These are phyloP conservation scores for Lethenteron reissneri DNA, from an alignment of 2,113 vertebrate genomes.

Conservation along the genomic window DNA sequence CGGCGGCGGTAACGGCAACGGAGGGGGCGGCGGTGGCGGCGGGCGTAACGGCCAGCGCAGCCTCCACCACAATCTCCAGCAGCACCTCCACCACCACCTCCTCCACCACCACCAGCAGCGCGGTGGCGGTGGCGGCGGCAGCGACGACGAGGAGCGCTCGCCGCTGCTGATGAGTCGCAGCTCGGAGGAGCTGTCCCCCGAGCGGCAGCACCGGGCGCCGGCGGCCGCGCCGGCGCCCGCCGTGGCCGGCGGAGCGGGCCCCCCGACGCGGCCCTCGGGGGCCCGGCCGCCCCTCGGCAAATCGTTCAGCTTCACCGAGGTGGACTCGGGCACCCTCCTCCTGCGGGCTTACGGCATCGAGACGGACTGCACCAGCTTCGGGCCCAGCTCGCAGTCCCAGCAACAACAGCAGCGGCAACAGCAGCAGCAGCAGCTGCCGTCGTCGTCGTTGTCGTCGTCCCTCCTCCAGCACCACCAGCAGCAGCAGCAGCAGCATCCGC, in stretches of 20 bases:
- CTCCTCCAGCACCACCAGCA: no score
- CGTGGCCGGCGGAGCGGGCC: background rate
- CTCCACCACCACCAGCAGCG: background rate
- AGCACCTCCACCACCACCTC: background rate
- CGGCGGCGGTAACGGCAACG: background rate
- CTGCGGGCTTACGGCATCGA: background rate
- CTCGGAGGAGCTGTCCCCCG: conserved; percentile 5
- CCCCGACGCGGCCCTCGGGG: background rate
- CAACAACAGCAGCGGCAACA: background rate
- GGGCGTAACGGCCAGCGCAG: background rate
- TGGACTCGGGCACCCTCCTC: background rate
- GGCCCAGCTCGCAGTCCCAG: background rate
- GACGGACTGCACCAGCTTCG: conserved; percentile 1
- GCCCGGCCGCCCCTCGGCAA: background rate
- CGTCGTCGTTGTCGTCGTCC: no score
- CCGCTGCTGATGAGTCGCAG: conserved; percentile 1
- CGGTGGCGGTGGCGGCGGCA: background rate
- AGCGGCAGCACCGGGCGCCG: background rate
- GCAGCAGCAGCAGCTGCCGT: no score
- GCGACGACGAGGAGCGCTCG: conserved; percentile 1
- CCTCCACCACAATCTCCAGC: background rate
- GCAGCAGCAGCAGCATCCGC: no score
- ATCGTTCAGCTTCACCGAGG: conserved; percentile 3
- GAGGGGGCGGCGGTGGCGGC: background rate
- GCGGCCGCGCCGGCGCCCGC: no score